These are phyloP conservation scores for Ophioderma brevispina DNA, from an alignment of 35 echinoderm and acorn worm species.

Conservation along the genomic window DNA sequence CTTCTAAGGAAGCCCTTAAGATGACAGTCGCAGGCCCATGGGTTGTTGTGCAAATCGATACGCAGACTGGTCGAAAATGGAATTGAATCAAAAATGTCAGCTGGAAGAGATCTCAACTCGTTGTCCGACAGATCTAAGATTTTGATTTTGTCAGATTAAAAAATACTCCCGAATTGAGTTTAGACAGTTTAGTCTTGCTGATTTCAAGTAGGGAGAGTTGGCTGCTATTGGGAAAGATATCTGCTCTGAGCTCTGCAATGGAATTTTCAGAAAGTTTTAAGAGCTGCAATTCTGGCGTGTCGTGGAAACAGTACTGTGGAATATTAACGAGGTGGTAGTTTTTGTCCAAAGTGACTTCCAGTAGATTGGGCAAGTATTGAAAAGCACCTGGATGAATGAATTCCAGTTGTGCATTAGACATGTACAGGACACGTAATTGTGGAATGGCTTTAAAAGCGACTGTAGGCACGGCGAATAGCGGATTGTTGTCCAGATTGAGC, in stretches of 20 bases:
- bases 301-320: background rate
- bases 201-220: background rate
- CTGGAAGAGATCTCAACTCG: conserved; percentile 7
- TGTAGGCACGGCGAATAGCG: conserved; percentile 9
- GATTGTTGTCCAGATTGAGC: conserved; percentile 55
- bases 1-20: background rate
- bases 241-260: conserved; percentile 18
- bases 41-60: conserved; percentile 23
- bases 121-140: conserved; percentile 43
- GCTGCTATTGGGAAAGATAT: conserved; percentile 9
- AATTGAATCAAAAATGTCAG: conserved; percentile 20
- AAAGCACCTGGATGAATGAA: conserved; percentile 22
- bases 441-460: conserved; percentile 9
- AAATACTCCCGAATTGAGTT: background rate
- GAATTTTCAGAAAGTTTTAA: conserved; percentile 31
- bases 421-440: conserved; percentile 8
- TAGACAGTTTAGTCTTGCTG: conserved; percentile 29
- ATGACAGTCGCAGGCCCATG: conserved; percentile 15
- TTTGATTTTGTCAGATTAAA: conserved; percentile 28
- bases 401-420: conserved; percentile 21
- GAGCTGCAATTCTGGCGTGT: background rate
- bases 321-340: conserved; percentile 30
- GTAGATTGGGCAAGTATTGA: conserved; percentile 4
- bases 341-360: conserved; percentile 16
- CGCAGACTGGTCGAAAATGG: background rate